A percentile compares a stretch with the other conserved stretches of the same genome.
Conservation (phyloP, 2,113 vertebrate species). For the Colossoma macropomum region DNA sequence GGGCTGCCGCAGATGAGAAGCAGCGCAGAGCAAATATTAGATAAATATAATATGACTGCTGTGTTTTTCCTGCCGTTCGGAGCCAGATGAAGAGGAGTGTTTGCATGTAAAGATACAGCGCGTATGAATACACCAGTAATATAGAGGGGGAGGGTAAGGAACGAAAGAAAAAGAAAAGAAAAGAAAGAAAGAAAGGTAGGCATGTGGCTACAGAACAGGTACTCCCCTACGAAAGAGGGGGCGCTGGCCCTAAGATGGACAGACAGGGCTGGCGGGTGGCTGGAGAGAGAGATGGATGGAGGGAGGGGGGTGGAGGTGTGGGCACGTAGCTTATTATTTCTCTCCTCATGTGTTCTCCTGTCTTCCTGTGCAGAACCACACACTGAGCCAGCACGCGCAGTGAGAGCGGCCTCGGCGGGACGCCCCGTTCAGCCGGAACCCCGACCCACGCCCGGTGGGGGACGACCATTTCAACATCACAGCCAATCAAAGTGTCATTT, state of each 20-base stretch:
- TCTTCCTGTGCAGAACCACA: conserved; percentile 98
- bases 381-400: conserved; percentile 99
- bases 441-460: conserved; percentile 95
- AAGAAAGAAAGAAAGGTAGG: conserved; percentile 1
- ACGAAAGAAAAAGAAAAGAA: not conserved
- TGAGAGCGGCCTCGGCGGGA: conserved; percentile 96
- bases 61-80: conserved; percentile 27
- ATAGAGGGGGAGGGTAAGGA: conserved; percentile 34
- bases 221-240: conserved; percentile 52
- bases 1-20: conserved; percentile 48
- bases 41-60: conserved; percentile 46
- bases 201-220: conserved; percentile 51
- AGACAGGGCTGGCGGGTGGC: conserved; percentile 51
- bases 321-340: conserved; percentile 94
- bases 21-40: conserved; percentile 45
- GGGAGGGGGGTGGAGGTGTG: conserved; percentile 80
- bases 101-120: conserved; percentile 19
- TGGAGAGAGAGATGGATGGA: conserved; percentile 60
- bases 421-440: conserved; percentile 94
- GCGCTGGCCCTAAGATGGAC: conserved; percentile 53
- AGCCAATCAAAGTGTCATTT: conserved; percentile 99
- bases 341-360: conserved; percentile 94
- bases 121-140: conserved; percentile 38
- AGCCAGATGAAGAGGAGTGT: conserved; percentile 17
- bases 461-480: conserved; percentile 99